Percentiles rank a stretch among this genome's conserved stretches.
Evolutionary conservation across 64 coral and sea anemone species (phyloP).

Genomic region (Pocillopora verrucosa): DNA sequence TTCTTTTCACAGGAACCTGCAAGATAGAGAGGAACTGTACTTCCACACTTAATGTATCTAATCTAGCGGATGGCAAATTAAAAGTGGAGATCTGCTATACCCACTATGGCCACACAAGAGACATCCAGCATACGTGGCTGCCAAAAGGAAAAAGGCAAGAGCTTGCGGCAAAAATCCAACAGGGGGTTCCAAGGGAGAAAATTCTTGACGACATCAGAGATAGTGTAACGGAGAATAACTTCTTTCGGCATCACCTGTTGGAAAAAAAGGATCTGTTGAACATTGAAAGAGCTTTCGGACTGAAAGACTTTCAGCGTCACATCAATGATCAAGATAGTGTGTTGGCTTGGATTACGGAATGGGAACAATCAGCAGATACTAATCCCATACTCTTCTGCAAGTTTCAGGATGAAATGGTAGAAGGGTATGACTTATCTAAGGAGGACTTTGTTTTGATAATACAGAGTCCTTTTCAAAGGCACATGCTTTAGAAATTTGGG

Average conservation of each 20-base stretch:
- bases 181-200: conserved; percentile 24
- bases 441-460: conserved; percentile 63
- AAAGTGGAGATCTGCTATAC: conserved; percentile 33
- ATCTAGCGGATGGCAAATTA: background rate
- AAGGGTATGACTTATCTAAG: background rate
- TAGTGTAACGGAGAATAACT: conserved; percentile 11
- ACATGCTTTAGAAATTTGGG: conserved; percentile 44
- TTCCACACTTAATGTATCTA: conserved; percentile 28
- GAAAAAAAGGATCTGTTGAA: conserved; percentile 48
- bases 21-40: conserved; percentile 57
- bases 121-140: too few relatives aligned
- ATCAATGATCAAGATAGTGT: conserved; percentile 60
- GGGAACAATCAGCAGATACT: conserved; percentile 22
- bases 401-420: conserved; percentile 32
- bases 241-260: conserved; percentile 44
- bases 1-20: conserved; percentile 12
- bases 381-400: conserved; percentile 56
- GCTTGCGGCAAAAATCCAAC: conserved; percentile 54
- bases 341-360: conserved; percentile 54
- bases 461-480: conserved; percentile 50
- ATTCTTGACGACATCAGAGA: conserved; percentile 51
- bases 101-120: too few relatives aligned
- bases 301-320: conserved; percentile 37
- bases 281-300: conserved; percentile 42
- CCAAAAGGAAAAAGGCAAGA: too few relatives aligned